phyloP scores from a whole-genome alignment of 2,888 invertebrate species.

The Eurois occulta region DNA sequence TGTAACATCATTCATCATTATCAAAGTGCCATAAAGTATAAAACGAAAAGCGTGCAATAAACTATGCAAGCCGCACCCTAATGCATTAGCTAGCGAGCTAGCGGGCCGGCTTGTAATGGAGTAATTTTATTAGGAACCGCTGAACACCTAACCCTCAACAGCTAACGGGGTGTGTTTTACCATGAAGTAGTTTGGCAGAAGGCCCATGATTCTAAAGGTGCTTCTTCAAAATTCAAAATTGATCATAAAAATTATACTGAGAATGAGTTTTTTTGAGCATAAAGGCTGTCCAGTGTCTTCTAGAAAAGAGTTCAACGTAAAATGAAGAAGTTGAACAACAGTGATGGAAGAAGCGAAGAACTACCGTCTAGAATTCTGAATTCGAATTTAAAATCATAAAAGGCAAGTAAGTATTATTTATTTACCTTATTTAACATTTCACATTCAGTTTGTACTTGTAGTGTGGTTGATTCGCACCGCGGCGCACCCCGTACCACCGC shows the following conservation, averaged over 20 bases:
- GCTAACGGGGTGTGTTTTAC: constrained; percentile 21
- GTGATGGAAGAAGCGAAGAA: background rate
- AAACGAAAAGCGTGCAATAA: constrained; percentile 1
- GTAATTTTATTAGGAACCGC: constrained; percentile 19
- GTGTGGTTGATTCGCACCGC: background rate
- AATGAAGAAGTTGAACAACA: background rate
- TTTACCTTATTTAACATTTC: constrained; percentile 1
- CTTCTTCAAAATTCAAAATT: background rate
- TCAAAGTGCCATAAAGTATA: background rate
- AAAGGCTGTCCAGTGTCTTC: background rate
- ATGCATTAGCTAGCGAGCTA: constrained; percentile 33
- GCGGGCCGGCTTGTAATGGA: constrained; percentile 3
- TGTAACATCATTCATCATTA: background rate
- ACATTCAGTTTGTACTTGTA: too few species aligned
- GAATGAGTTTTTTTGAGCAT: background rate
- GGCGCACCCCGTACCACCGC: constrained; percentile 55
- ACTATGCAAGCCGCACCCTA: constrained; percentile 28
- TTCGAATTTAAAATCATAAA: background rate
- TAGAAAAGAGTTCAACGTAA: background rate
- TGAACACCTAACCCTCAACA: constrained; percentile 10
- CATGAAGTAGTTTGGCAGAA: constrained; percentile 18
- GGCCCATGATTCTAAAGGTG: background rate
- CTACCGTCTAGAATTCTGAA: background rate
- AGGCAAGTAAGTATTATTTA: background rate
- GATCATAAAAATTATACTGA: too few species aligned